phyloP scores from a whole-genome alignment of 1,140 invertebrate species.

The Rhizoglyphus robini region DNA sequence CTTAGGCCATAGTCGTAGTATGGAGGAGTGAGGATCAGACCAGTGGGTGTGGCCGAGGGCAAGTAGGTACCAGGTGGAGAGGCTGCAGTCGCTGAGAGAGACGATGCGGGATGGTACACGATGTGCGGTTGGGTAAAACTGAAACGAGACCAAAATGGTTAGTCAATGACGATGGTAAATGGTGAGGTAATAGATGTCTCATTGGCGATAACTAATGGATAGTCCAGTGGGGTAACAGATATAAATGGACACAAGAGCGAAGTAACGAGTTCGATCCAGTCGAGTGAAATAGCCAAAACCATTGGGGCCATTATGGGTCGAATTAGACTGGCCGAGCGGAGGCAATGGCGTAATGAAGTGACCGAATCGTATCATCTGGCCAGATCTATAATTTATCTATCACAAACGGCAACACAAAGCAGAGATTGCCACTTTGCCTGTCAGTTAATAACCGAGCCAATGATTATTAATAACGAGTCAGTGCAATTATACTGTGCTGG shows the following conservation, averaged over 20 bases:
- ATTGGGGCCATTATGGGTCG: no score
- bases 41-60: constrained; percentile 11
- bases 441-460: no score
- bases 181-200: background rate
- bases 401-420: background rate
- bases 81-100: background rate
- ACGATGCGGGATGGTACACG: constrained; percentile 1
- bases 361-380: background rate
- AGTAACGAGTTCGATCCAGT: no score
- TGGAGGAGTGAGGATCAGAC: constrained; percentile 1
- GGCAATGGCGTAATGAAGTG: background rate
- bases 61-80: background rate
- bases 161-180: background rate
- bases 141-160: background rate
- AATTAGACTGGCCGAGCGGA: no score
- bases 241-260: no score
- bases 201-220: background rate
- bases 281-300: no score
- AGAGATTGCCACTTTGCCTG: no score
- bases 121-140: constrained; percentile 4
- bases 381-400: background rate
- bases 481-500: no score
- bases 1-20: background rate
- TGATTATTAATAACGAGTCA: no score
- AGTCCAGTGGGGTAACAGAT: no score